Percentiles rank a stretch among this genome's conserved stretches.
These are phyloP conservation scores for Pelochelys cantorii DNA, from an alignment of 2,797 vertebrate genomes.

Conservation along the genomic window DNA sequence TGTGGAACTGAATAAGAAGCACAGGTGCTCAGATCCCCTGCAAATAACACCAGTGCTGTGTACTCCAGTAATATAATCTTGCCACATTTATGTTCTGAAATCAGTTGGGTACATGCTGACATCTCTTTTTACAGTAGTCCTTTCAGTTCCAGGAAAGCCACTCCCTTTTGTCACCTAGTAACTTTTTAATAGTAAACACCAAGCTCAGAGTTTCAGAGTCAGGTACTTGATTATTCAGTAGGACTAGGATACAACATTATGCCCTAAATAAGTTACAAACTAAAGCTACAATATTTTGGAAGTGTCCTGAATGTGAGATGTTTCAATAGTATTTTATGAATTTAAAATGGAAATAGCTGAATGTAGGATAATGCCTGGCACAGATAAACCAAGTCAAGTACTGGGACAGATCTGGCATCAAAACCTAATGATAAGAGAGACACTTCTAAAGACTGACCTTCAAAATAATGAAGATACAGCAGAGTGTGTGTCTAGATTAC, in stretches of 20 bases:
- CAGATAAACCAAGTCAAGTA: conserved; percentile 62
- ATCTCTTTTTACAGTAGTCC: not conserved
- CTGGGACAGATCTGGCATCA: conserved; percentile 74
- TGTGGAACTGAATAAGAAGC: not conserved
- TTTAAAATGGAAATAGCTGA: conserved; percentile 64
- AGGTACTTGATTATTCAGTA: not conserved
- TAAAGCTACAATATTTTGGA: not conserved
- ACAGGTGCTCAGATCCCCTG: not conserved
- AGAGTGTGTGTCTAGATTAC: conserved; percentile 46
- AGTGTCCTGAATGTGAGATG: conserved; percentile 8
- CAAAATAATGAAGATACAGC: conserved; percentile 21
- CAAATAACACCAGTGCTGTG: not conserved
- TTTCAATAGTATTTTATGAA: not conserved
- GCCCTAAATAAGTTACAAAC: not conserved
- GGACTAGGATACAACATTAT: not conserved
- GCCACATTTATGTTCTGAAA: not conserved
- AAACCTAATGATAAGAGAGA: conserved; percentile 54
- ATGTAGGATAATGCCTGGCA: conserved; percentile 10
- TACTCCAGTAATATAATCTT: not conserved
- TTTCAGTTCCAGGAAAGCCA: conserved; percentile 18
- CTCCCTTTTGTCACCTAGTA: conserved; percentile 79
- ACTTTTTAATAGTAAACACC: conserved; percentile 77
- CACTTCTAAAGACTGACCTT: conserved; percentile 32
- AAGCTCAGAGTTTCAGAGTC: conserved; percentile 45
- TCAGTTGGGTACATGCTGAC: not conserved